Evolutionary conservation across 1,140 invertebrate species (phyloP).

Genomic region (Plodia interpunctella): DNA sequence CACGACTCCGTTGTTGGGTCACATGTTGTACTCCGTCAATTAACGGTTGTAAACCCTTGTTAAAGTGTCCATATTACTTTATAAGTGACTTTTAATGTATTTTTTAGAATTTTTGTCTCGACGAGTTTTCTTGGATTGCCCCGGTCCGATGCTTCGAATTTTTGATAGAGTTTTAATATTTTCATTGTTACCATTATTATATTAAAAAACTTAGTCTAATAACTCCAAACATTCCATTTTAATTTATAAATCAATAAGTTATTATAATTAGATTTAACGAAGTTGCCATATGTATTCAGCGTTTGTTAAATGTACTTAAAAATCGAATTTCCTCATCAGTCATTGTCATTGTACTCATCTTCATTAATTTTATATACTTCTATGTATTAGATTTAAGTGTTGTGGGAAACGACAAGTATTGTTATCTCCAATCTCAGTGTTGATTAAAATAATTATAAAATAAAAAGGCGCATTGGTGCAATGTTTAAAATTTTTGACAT

Average conservation of each 20-base stretch:
- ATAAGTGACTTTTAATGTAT: conserved; percentile 55
- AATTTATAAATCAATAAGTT: conserved; percentile 42
- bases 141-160: conserved; percentile 26
- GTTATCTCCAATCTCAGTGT: conserved; percentile 50
- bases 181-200: conserved; percentile 45
- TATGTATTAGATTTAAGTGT: conserved; percentile 7
- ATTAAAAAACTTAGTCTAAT: conserved; percentile 27
- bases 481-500: conserved; percentile 50
- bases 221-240: conserved; percentile 58
- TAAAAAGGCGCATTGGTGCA: conserved; percentile 47
- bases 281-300: conserved; percentile 59
- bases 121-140: conserved; percentile 28
- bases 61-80: conserved; percentile 71
- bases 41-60: conserved; percentile 56
- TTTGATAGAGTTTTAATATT: conserved; percentile 66
- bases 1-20: neutral
- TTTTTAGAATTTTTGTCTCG: conserved; percentile 45
- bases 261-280: conserved; percentile 28
- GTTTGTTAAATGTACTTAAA: conserved; percentile 58
- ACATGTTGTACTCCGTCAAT: conserved; percentile 53
- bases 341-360: neutral
- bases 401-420: conserved; percentile 17
- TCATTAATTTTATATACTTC: conserved; percentile 8
- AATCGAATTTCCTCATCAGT: conserved; percentile 20
- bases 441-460: conserved; percentile 34